phyloP scores from a whole-genome alignment of 2,888 invertebrate species.

The Zhengitettix transpicula region DNA sequence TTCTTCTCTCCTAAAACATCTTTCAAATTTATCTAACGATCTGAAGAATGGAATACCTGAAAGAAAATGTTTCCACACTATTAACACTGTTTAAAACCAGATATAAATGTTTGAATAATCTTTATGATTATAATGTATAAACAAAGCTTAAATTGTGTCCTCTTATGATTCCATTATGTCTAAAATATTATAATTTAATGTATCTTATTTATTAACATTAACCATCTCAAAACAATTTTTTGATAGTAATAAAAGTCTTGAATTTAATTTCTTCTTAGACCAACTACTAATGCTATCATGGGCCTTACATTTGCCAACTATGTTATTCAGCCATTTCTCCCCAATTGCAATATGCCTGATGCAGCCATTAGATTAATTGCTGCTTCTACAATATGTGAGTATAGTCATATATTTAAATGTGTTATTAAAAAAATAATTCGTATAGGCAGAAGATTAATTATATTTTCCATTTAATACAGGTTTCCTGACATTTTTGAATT shows the following conservation, averaged over 20 bases:
- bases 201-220: neutral
- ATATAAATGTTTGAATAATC: too few species aligned
- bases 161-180: too few species aligned
- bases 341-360: slow-evolving; percentile 54
- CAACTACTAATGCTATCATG: slow-evolving; percentile 94
- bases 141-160: too few species aligned
- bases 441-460: neutral
- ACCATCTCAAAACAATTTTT: neutral
- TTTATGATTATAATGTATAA: too few species aligned
- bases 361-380: slow-evolving; percentile 56
- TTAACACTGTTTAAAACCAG: too few species aligned
- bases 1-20: too few species aligned
- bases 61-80: too few species aligned
- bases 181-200: neutral
- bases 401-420: neutral
- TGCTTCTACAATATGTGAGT: slow-evolving; percentile 65
- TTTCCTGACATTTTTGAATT: slow-evolving; percentile 77
- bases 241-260: neutral
- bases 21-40: too few species aligned
- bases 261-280: slow-evolving; percentile 28
- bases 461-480: slow-evolving; percentile 30
- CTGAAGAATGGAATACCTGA: too few species aligned
- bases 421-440: neutral
- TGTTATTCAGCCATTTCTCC: slow-evolving; percentile 74
- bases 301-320: slow-evolving; percentile 88